Base-by-base conservation (phyloP, 2,113 vertebrate genomes). In the Nanorana parkeri region DNA sequence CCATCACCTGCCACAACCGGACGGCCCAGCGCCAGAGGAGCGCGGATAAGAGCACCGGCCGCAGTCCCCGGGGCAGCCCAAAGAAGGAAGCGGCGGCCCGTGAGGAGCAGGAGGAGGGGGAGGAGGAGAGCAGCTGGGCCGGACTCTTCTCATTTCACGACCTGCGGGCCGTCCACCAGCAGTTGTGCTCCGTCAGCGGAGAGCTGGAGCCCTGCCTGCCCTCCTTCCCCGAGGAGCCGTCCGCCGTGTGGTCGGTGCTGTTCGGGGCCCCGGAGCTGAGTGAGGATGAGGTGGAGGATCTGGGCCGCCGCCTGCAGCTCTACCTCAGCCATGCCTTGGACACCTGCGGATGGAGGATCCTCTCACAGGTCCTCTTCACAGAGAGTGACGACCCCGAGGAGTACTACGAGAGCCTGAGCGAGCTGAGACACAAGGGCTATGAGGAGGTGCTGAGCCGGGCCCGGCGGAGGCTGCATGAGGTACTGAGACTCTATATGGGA, bases 291-390 rank as follows among this genome's bases (percentile, higher is more conserved):
- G 94, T 89, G 83, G 98, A 99, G 47, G 89, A 90, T 0, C 91
- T 99, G 24, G 98, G 97, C 86, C 94, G 89, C 90, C 92, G 94
- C 86, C 93, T 99, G 54, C 97, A 98, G 88, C 94, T 95, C 68
- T 99, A 99, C 90, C 92, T 99, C 89, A 93, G 96, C 58, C 97
- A 98, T 77, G 94, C 95, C 76, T 89, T 99, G 85, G 98, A 99
- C 90, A 97, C 96, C 71, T 99, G 98, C 84, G 97, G 98, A 10
- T 99, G 98, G 98, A 98, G 95, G 92, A 99, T 99, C 63, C 96
- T 99, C 2, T 98, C 96, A 0, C 96, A 96, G 91, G 95, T 99
- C 16, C 95, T 99, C 0, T 99, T 99, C 88, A 92, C 96, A 0
- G 96, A 97, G 86, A 91, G 92, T 1, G 96, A 97, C 17, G 97